phyloP scores from a whole-genome alignment of 1,140 invertebrate genomes.

The fruit fly (Drosophila melanogaster) region Release_6_plus_ISO1_MT NT_033777.3:11371001-11371500 shows the following conservation, averaged over 20 bases:
- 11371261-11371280: conserved; percentile 16
- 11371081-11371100: conserved; percentile 26
- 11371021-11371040: conserved; percentile 8
- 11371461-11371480: conserved; percentile 63
- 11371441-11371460: conserved; percentile 52
- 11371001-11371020: conserved; percentile 1
- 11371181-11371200: conserved; percentile 75
- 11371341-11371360: conserved; percentile 65
- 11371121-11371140: conserved; percentile 8
- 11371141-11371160: conserved; percentile 13
- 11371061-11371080: conserved; percentile 77
- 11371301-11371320: conserved; percentile 79
- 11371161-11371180: conserved; percentile 45
- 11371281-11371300: conserved; percentile 48
- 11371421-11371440: conserved; percentile 56
- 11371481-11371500: conserved; percentile 59
- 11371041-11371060: conserved; percentile 74
- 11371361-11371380: conserved; percentile 54
- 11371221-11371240: conserved; percentile 76
- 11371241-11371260: conserved; percentile 55
- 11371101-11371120: conserved; percentile 64
- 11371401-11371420: conserved; percentile 42
- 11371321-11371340: conserved; percentile 83
- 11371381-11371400: conserved; percentile 43
- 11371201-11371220: conserved; percentile 75